Base-by-base conservation (phyloP, 92 coral and sea anemone genomes). In the Chrysogorgia sp. region DNA sequence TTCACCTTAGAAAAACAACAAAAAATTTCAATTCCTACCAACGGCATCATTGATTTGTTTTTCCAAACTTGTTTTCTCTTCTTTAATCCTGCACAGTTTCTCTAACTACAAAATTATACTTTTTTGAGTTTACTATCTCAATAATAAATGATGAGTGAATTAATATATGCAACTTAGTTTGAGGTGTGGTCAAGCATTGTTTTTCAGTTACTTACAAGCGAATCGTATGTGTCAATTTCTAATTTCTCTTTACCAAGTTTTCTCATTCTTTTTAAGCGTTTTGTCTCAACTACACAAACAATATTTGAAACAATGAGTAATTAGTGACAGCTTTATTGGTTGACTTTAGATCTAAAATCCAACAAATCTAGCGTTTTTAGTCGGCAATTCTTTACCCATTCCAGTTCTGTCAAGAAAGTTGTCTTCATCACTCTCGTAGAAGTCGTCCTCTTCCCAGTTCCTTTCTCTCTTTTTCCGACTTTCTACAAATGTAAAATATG, bases 361-460 rank as follows among this genome's bases (percentile, higher is more conserved):
- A 4, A 63, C 45, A 63, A 0, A 24, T 9, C 1, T 3, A 31
- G n/a, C 7, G 10, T 31, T 26, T 7, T 23, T 20, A 10, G 32
- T 23, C 8, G 0, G 12, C 3, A 23, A 7, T 25, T 17, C 32
- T 25, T 15, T 74, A 94, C 98, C 92, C 82, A 92, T 86, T 80
- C 98, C 98, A 43, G 98, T 94, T 58, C 98, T 87, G 79, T 94
- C 97, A 74, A 94, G 82, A 77, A 94, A 94, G 12, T 91, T 82
- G 82, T 94, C 98, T 76, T 94, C 98, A 74, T 94, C 98, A 81
- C 98, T 94, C 67, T 94, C 98, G 77, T 94, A 94, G 68, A 74
- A 94, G 74, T 94, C 98, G 81, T 94, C 92, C 24, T 89, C 94
- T 75, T 89, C 98, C 97, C 97, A 94, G 67, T 94, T 94, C 56